Evolutionary conservation across 2,797 vertebrate genomes (phyloP).

Genomic region (Melanotaenia maccullochi): DNA sequence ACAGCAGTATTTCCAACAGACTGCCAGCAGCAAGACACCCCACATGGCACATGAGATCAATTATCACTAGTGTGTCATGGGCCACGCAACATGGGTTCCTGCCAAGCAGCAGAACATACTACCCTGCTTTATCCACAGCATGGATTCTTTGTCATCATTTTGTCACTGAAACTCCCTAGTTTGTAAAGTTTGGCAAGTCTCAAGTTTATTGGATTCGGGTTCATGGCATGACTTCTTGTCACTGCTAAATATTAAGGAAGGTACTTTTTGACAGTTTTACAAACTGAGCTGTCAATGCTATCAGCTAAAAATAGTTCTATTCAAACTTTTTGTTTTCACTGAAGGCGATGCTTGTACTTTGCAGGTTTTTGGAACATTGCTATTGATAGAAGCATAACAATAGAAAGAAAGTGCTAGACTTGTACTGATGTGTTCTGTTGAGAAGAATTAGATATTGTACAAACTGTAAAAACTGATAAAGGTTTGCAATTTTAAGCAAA

Average conservation of each 20-base stretch:
- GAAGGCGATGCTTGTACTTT: neutral
- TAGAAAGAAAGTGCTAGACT: neutral
- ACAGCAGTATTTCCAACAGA: neutral
- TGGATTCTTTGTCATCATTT: constrained; percentile 1
- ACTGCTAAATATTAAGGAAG: neutral
- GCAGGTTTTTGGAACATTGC: neutral
- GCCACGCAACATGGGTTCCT: neutral
- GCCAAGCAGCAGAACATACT: neutral
- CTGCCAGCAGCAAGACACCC: constrained; percentile 3
- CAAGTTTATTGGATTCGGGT: neutral
- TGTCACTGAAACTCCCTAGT: neutral
- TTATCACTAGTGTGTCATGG: neutral
- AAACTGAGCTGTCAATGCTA: constrained; percentile 1
- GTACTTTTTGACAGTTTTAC: neutral
- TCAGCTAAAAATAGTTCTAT: constrained; percentile 7
- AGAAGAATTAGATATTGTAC: neutral
- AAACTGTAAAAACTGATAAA: neutral
- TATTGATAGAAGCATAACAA: neutral
- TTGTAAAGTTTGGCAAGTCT: neutral
- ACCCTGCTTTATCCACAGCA: neutral
- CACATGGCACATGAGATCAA: neutral
- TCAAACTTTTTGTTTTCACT: constrained; percentile 12
- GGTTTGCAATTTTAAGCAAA: neutral
- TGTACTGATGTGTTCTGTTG: neutral
- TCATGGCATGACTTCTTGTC: neutral